Evolutionary conservation across 1,140 invertebrate genomes (phyloP).

Genomic region (Hyles vespertilio): DNA sequence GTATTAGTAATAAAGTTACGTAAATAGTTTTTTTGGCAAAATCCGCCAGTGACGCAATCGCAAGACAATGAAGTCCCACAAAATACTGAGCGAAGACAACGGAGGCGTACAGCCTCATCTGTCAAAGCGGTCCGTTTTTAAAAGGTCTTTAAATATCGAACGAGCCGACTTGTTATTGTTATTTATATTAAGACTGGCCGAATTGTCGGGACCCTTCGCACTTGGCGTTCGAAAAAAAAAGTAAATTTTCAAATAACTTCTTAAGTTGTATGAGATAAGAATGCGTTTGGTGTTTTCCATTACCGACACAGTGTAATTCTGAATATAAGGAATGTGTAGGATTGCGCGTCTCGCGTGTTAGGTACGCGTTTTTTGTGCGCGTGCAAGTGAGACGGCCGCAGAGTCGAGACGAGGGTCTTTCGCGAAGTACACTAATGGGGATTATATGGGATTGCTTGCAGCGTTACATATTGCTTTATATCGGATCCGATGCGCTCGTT

Average conservation of each 20-base stretch:
- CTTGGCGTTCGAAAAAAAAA: constrained; percentile 56
- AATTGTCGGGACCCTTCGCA: constrained; percentile 69
- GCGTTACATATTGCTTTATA: constrained; percentile 31
- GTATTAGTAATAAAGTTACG: too few species aligned
- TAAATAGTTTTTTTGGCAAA: too few species aligned
- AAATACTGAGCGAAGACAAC: constrained; percentile 45
- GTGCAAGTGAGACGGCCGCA: constrained; percentile 44
- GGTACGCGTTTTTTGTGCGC: constrained; percentile 63
- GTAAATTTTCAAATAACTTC: constrained; percentile 20
- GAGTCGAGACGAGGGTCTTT: constrained; percentile 37
- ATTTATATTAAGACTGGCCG: constrained; percentile 66
- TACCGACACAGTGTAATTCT: constrained; percentile 32
- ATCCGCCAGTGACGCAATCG: constrained; percentile 7
- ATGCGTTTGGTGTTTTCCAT: constrained; percentile 1
- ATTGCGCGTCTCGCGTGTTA: constrained; percentile 59
- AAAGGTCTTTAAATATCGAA: constrained; percentile 56
- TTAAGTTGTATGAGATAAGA: neutral
- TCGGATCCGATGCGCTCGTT: constrained; percentile 23
- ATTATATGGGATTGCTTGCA: constrained; percentile 54
- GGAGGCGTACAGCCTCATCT: constrained; percentile 45
- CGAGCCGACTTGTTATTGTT: constrained; percentile 66
- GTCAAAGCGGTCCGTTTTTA: constrained; percentile 66
- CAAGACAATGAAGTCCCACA: constrained; percentile 9
- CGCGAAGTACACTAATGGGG: constrained; percentile 68
- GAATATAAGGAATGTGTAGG: constrained; percentile 59